Percentiles rank a stretch among this genome's conserved stretches.
Conservation (phyloP, 2,113 vertebrate species). For the Dasypus novemcinctus region DNA sequence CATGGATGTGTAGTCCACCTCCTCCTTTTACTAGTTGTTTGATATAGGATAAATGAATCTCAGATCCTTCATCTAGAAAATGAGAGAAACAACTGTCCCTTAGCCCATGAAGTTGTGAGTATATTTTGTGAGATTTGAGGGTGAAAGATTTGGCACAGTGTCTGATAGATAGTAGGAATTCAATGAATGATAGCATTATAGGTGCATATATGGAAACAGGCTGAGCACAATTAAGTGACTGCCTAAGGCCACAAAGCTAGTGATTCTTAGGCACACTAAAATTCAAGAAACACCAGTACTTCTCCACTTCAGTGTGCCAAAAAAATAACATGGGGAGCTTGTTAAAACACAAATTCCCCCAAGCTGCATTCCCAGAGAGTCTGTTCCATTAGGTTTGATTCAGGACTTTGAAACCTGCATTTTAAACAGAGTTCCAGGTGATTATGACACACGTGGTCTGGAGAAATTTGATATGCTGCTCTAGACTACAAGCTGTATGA, state of each 20-base stretch:
- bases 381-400: background rate
- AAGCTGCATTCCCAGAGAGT: background rate
- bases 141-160: background rate
- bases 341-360: background rate
- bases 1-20: too few relatives aligned
- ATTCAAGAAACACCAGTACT: background rate
- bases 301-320: background rate
- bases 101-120: background rate
- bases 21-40: background rate
- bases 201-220: background rate
- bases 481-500: background rate
- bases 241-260: background rate
- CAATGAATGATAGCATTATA: background rate
- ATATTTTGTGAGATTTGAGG: background rate
- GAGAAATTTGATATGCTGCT: background rate
- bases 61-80: background rate
- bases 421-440: background rate
- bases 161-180: background rate
- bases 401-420: background rate
- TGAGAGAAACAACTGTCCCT: background rate
- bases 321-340: background rate
- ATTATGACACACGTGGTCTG: background rate
- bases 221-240: background rate
- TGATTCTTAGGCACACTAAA: background rate
- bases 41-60: background rate